Percentiles rank a stretch among this genome's conserved stretches.
phyloP scores from a whole-genome alignment of 2,797 vertebrate species.

The Hafferia zeledoni region DNA sequence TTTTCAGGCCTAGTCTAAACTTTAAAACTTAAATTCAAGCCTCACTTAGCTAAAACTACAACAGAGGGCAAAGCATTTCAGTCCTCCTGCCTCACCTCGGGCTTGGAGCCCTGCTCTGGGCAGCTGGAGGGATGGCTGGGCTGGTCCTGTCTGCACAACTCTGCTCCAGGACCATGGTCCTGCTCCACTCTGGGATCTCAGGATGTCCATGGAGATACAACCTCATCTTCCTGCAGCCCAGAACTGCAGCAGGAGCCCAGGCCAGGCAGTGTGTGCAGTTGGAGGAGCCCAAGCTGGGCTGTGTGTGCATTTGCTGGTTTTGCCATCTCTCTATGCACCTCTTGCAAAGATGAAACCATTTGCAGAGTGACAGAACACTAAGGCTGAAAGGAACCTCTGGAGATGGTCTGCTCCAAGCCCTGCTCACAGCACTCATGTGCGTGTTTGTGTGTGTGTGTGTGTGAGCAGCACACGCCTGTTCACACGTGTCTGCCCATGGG shows the following conservation, averaged over 20 bases:
- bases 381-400: not conserved
- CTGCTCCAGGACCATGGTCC: not conserved
- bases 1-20: too few relatives aligned
- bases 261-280: not conserved
- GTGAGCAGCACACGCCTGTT: not conserved
- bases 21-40: too few relatives aligned
- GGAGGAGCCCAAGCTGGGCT: not conserved
- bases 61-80: fast-evolving
- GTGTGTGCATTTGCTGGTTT: fast-evolving
- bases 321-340: not conserved
- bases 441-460: fast-evolving
- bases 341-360: not conserved
- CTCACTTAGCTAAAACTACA: too few relatives aligned
- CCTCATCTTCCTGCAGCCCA: not conserved
- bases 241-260: not conserved
- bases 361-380: not conserved
- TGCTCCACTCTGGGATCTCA: not conserved
- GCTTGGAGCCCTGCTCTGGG: not conserved
- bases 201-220: fast-evolving
- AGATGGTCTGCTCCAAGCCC: not conserved
- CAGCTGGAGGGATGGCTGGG: not conserved
- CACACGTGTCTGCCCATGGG: not conserved
- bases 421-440: not conserved
- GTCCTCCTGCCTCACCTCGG: not conserved
- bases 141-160: not conserved